phyloP scores from a whole-genome alignment of 2,113 vertebrate species.

The Cinclus cinclus region DNA sequence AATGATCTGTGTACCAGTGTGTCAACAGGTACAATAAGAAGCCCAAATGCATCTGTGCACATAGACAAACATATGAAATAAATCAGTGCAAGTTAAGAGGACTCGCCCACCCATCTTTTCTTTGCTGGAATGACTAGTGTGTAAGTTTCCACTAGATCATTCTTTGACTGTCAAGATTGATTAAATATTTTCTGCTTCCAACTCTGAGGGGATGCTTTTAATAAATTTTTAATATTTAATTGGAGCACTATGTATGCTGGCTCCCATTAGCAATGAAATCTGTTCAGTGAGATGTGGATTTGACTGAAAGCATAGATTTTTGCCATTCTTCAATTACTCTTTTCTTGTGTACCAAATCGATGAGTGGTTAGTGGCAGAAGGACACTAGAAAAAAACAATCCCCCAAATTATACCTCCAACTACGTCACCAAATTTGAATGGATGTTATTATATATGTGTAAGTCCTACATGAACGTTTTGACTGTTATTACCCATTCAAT shows the following conservation, averaged over 20 bases:
- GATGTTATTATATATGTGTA: not conserved
- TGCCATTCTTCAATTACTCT: not conserved
- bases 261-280: conserved; percentile 2
- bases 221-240: conserved; percentile 54
- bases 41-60: not conserved
- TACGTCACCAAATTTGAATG: not conserved
- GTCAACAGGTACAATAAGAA: not conserved
- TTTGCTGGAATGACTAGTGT: conserved; percentile 10
- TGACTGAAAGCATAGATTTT: not conserved
- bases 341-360: not conserved
- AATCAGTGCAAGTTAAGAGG: not conserved
- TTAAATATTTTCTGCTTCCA: conserved; percentile 51
- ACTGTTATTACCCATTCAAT: not conserved
- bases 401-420: not conserved
- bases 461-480: not conserved
- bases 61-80: not conserved
- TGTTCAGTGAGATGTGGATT: not conserved
- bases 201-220: conserved; percentile 50
- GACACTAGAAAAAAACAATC: not conserved
- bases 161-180: conserved; percentile 38
- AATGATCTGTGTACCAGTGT: not conserved
- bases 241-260: not conserved
- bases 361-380: not conserved
- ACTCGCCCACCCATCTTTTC: not conserved
- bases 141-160: conserved; percentile 29